A percentile compares a stretch with the other conserved stretches of the same genome.
Conservation (phyloP, 2,888 invertebrate genomes). For the Prenolepis imparis region DNA sequence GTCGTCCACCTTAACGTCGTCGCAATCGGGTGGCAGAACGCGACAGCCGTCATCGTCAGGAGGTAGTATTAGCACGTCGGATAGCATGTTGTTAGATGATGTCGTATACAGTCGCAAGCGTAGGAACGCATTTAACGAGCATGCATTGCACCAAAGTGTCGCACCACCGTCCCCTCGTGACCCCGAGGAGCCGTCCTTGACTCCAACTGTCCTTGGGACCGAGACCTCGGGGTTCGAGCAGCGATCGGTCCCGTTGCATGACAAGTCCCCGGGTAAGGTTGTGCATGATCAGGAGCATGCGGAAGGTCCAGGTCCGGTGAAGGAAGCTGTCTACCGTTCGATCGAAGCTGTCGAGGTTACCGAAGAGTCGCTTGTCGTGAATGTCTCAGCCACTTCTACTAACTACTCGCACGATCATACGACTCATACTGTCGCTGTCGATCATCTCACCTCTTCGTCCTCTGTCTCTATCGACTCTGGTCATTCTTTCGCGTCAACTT, state of each 20-base stretch:
- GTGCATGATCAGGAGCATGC: constrained; percentile 76
- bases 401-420: constrained; percentile 67
- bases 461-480: constrained; percentile 61
- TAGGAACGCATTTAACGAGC: constrained; percentile 90
- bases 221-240: constrained; percentile 51
- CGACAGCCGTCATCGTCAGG: constrained; percentile 84
- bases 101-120: constrained; percentile 88
- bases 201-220: constrained; percentile 17
- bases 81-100: constrained; percentile 72
- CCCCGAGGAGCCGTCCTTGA: constrained; percentile 48
- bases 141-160: constrained; percentile 85
- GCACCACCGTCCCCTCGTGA: constrained; percentile 70
- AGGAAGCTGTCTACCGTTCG: constrained; percentile 25
- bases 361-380: constrained; percentile 45
- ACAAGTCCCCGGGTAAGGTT: constrained; percentile 70
- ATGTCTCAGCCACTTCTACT: constrained; percentile 65
- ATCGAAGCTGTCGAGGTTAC: constrained; percentile 8
- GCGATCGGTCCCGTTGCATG: constrained; percentile 72
- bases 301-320: constrained; percentile 48
- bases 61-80: constrained; percentile 86
- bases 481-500: constrained; percentile 33
- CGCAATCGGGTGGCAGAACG: constrained; percentile 87
- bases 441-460: constrained; percentile 57
- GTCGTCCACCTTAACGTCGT: constrained; percentile 89
- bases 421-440: constrained; percentile 55